These are phyloP conservation scores for Hexactinellida sp. DNA, from an alignment of 37 sponge, comb jelly and placozoan species.

Conservation along the genomic window DNA sequence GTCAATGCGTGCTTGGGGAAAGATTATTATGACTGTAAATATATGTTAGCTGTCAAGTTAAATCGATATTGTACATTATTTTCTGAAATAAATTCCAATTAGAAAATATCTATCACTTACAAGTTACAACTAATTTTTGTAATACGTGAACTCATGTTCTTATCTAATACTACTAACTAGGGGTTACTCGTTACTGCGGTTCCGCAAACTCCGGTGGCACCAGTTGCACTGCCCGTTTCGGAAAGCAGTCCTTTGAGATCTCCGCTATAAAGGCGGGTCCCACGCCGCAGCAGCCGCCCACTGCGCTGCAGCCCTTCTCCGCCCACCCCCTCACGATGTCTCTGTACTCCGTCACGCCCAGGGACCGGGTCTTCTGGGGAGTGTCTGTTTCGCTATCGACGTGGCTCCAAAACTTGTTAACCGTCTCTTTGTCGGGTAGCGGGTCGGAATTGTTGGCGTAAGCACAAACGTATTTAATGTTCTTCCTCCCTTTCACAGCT, in stretches of 20 bases:
- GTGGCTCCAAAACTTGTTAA: neutral
- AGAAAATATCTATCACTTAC: too few relatives aligned
- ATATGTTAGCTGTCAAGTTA: too few relatives aligned
- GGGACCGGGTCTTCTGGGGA: neutral
- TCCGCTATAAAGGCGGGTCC: neutral
- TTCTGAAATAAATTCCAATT: too few relatives aligned
- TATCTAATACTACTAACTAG: too few relatives aligned
- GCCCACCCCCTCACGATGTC: neutral
- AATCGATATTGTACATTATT: too few relatives aligned
- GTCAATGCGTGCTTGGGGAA: too few relatives aligned
- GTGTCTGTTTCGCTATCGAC: neutral
- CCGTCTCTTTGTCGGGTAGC: neutral
- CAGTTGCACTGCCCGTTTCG: neutral
- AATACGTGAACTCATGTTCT: too few relatives aligned
- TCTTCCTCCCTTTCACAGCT: neutral
- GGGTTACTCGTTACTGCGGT: too few relatives aligned
- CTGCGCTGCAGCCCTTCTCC: constrained; percentile 1
- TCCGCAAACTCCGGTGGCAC: neutral
- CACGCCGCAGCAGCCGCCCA: neutral
- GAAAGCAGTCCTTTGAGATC: neutral
- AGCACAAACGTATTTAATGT: neutral
- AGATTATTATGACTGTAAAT: too few relatives aligned
- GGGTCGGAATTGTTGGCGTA: neutral
- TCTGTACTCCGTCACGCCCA: neutral
- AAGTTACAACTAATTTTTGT: too few relatives aligned